Conservation (phyloP, 2,797 vertebrate genomes). For the Kryptolebias ocellatus region DNA sequence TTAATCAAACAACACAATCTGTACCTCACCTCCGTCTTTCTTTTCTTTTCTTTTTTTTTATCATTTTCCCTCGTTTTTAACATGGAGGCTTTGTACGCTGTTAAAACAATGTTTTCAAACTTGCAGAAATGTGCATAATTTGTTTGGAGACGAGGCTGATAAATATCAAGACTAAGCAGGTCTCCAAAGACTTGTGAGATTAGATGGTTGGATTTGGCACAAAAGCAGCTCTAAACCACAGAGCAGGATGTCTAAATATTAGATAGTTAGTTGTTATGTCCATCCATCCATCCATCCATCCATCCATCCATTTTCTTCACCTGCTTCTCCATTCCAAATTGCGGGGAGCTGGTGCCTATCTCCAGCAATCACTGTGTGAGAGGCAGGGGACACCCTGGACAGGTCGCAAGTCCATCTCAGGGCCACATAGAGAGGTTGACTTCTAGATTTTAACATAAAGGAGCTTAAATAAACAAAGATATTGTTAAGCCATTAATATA, state of each 20-base stretch:
- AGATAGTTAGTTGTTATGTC: constrained; percentile 5
- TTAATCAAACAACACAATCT: constrained; percentile 69
- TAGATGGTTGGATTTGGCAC: constrained; percentile 32
- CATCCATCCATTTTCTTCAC: too few relatives aligned
- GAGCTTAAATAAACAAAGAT: too few relatives aligned
- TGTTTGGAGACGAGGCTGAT: constrained; percentile 33
- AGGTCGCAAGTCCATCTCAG: too few relatives aligned
- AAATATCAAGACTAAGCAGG: constrained; percentile 29
- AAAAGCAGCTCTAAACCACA: constrained; percentile 1
- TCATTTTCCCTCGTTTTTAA: constrained; percentile 45
- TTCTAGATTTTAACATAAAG: too few relatives aligned
- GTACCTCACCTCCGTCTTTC: constrained; percentile 30
- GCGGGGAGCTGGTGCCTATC: too few relatives aligned
- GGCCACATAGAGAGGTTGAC: too few relatives aligned
- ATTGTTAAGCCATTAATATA: too few relatives aligned
- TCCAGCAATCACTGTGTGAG: too few relatives aligned
- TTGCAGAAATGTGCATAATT: constrained; percentile 36
- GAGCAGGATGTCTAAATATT: background rate
- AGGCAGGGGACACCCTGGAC: too few relatives aligned
- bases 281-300: too few relatives aligned
- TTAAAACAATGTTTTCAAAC: constrained; percentile 3
- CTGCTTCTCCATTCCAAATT: too few relatives aligned
- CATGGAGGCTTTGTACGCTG: constrained; percentile 7
- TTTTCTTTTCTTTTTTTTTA: constrained; percentile 8
- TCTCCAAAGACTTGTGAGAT: constrained; percentile 45